Evolutionary conservation across 1,140 invertebrate genomes (phyloP).

Genomic region (Leptinotarsa texana): DNA sequence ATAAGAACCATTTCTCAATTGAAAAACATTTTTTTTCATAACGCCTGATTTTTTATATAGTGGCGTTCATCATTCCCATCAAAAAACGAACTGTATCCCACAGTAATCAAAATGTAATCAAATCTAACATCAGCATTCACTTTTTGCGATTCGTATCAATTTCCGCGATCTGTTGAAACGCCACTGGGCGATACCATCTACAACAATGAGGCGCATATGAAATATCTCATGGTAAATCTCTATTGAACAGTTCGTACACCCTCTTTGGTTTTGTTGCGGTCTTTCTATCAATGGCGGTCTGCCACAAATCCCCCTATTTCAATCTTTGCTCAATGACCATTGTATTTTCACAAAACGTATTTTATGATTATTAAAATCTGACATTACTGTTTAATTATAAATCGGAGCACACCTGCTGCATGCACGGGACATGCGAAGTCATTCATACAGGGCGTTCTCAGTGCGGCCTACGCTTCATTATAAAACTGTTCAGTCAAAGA

Average conservation of each 20-base stretch:
- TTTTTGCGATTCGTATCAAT: not conserved
- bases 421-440: constrained; percentile 1
- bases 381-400: constrained; percentile 53
- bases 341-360: constrained; percentile 50
- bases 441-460: not conserved
- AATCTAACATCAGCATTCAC: too few relatives aligned
- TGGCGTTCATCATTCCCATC: too few relatives aligned
- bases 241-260: constrained; percentile 40
- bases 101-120: too few relatives aligned
- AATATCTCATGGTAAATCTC: constrained; percentile 44
- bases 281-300: constrained; percentile 33
- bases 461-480: too few relatives aligned
- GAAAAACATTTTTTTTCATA: too few relatives aligned
- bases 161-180: not conserved
- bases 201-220: constrained; percentile 42
- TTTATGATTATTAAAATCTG: constrained; percentile 53
- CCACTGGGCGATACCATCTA: constrained; percentile 36
- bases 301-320: constrained; percentile 34
- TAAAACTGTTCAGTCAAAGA: too few relatives aligned
- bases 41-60: too few relatives aligned
- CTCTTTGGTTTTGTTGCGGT: constrained; percentile 41
- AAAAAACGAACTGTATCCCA: too few relatives aligned
- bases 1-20: too few relatives aligned
- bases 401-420: constrained; percentile 51
- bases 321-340: constrained; percentile 46